These are phyloP conservation scores for Drosophila sulfurigaster DNA, from an alignment of 1,140 invertebrate species.

Conservation along the genomic window DNA sequence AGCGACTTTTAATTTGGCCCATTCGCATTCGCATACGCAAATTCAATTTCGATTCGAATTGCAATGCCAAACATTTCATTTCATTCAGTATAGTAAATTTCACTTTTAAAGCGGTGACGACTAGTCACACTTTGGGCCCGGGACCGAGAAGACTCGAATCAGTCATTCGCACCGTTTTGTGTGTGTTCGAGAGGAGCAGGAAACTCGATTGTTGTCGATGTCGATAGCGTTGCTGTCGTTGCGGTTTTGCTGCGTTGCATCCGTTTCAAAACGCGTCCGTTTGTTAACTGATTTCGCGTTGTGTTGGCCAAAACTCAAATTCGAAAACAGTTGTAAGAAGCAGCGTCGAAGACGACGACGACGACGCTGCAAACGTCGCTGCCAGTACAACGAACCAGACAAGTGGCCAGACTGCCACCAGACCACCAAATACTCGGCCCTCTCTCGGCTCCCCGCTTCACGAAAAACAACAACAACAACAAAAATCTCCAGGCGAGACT, in stretches of 20 bases:
- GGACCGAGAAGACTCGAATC: slow-evolving; percentile 32
- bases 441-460: too few species aligned
- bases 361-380: slow-evolving; percentile 39
- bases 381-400: slow-evolving; percentile 71
- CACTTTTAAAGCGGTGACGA: slow-evolving; percentile 72
- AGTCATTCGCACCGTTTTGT: slow-evolving; percentile 59
- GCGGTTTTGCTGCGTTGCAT: slow-evolving; percentile 48
- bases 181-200: slow-evolving; percentile 35
- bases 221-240: background rate
- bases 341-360: slow-evolving; percentile 20
- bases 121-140: slow-evolving; percentile 48
- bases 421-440: slow-evolving; percentile 1
- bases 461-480: too few species aligned
- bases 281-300: slow-evolving; percentile 84
- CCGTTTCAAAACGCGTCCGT: slow-evolving; percentile 82
- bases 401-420: slow-evolving; percentile 41
- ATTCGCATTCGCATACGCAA: background rate
- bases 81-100: slow-evolving; percentile 83
- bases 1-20: background rate
- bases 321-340: slow-evolving; percentile 73
- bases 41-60: slow-evolving; percentile 24
- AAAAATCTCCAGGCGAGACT: slow-evolving; percentile 19
- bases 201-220: slow-evolving; percentile 26
- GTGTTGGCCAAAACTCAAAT: slow-evolving; percentile 76
- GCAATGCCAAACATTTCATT: slow-evolving; percentile 64